Base-by-base conservation (phyloP, 2,888 invertebrate genomes). In the Lutraria lutraria region DNA sequence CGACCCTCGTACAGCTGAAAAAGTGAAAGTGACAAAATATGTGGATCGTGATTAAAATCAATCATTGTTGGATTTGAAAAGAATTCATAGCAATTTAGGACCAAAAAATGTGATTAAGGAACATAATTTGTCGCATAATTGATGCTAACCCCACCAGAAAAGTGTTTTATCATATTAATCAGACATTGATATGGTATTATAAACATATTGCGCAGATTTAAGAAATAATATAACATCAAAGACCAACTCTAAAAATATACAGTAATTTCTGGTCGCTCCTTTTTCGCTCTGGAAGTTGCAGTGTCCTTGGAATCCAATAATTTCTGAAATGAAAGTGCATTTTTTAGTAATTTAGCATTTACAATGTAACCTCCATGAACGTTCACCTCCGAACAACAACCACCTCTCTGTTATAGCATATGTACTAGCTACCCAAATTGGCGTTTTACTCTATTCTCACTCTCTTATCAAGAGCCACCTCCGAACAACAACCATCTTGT, bases 221-320 rank as follows among this genome's bases (percentile, higher is more conserved):
- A 19, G 34, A 34, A n/a, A 31, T 34, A 76, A 12, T 76, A 76
- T 16, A 76, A 76, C 15, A 76, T 25, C 12, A 34, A 34, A 31
- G 19, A 76, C 19, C n/a, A 8, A 68, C 13, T 31, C 54, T 53
- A 94, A 84, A 94, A 94, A 83, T 94, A 94, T 25, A 94, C 94
- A n/a, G 94, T 94, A 15, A 94, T 94, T 91, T 94, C 94, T 88
- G 94, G 94, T 76, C 92, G 93, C 56, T 94, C 94, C 63, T 93
- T 92, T 31, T 90, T 88, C 72, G 80, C 43, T 60, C 90, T 92
- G 15, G 88, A 85, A 15, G 92, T 88, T 15, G 88, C 56, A 1
- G 79, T 76, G 19, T 54, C 54, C n/a, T 60, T 83, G 15, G 88
- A 53, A 52, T 87, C 89, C 29, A 93, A 83, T 53, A 91, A 85